Percentiles rank a stretch among this genome's conserved stretches.
Conservation (phyloP, 2,113 vertebrate species). For the Antigone vipio region DNA sequence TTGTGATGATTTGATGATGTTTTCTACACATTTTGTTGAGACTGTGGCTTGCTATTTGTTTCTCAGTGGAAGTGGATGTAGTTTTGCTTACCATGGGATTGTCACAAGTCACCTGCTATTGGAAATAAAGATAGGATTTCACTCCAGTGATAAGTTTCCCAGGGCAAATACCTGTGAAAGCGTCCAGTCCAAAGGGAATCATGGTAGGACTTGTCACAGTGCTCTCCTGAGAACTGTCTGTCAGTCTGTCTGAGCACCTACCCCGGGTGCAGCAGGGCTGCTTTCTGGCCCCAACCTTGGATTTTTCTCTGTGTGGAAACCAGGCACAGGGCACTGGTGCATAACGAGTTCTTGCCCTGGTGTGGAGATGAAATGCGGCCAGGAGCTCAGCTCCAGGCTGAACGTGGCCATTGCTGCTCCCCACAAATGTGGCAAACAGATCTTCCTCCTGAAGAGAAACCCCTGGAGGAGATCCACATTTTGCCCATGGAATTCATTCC, state of each 20-base stretch:
- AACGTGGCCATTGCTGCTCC: neutral
- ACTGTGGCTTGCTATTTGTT: neutral
- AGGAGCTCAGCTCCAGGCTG: neutral
- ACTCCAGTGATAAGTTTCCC: neutral
- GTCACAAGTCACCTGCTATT: neutral
- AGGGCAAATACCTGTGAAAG: neutral
- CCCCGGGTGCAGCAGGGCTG: neutral
- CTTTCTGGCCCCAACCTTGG: neutral
- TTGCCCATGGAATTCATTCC: neutral
- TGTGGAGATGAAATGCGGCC: neutral
- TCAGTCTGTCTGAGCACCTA: neutral
- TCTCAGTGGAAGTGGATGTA: neutral
- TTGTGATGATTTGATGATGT: neutral
- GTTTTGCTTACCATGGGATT: neutral
- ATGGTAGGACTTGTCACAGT: neutral
- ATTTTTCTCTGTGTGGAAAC: neutral
- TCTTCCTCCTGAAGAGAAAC: neutral
- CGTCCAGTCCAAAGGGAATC: neutral
- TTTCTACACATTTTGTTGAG: neutral
- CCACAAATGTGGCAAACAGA: fast-evolving
- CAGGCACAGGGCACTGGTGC: neutral
- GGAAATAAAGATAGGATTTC: neutral
- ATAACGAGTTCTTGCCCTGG: neutral
- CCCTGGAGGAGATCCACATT: neutral
- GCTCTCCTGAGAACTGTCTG: neutral